These are phyloP conservation scores for Drosophila paucipuncta DNA, from an alignment of 2,888 invertebrate species.

Conservation along the genomic window DNA sequence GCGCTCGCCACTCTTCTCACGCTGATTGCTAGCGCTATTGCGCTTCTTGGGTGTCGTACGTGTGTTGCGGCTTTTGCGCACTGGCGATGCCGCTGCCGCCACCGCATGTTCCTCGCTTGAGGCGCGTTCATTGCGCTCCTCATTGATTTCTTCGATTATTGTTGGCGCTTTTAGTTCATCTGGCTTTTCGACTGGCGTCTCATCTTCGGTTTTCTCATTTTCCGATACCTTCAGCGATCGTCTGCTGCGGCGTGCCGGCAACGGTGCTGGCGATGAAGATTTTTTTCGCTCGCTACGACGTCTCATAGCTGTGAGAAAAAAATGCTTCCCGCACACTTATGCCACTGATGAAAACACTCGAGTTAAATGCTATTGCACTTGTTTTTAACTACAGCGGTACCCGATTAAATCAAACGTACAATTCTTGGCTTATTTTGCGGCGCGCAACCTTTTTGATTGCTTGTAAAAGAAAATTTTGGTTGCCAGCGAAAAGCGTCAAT, in stretches of 20 bases:
- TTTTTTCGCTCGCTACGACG: slow-evolving; percentile 91
- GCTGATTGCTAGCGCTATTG: slow-evolving; percentile 46
- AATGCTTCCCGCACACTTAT: slow-evolving; percentile 42
- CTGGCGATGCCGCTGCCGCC: slow-evolving; percentile 36
- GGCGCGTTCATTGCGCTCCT: slow-evolving; percentile 50
- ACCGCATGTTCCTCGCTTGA: slow-evolving; percentile 70
- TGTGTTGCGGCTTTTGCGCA: slow-evolving; percentile 69
- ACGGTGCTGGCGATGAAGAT: slow-evolving; percentile 87
- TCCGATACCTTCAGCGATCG: slow-evolving; percentile 78
- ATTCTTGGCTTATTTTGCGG: slow-evolving; percentile 21
- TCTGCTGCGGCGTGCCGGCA: slow-evolving; percentile 79
- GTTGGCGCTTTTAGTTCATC: slow-evolving; percentile 41
- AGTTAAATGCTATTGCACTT: slow-evolving; percentile 47
- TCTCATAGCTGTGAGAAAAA: slow-evolving; percentile 87
- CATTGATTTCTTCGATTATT: slow-evolving; percentile 61
- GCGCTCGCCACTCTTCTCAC: slow-evolving; percentile 81
- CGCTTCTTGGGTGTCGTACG: slow-evolving; percentile 75
- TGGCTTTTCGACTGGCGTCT: slow-evolving; percentile 46
- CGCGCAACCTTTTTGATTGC: slow-evolving; percentile 40
- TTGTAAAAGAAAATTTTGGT: slow-evolving; percentile 55
- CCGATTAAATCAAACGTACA: slow-evolving; percentile 12
- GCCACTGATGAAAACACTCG: slow-evolving; percentile 42
- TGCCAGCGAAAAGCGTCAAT: slow-evolving; percentile 72
- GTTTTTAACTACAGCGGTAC: slow-evolving; percentile 9
- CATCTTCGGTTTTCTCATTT: slow-evolving; percentile 68